Evolutionary conservation across 2,888 invertebrate species (phyloP), one percentile per base, ranked within the genome.

Genomic region (Lasioglossum villosulum): DNA sequence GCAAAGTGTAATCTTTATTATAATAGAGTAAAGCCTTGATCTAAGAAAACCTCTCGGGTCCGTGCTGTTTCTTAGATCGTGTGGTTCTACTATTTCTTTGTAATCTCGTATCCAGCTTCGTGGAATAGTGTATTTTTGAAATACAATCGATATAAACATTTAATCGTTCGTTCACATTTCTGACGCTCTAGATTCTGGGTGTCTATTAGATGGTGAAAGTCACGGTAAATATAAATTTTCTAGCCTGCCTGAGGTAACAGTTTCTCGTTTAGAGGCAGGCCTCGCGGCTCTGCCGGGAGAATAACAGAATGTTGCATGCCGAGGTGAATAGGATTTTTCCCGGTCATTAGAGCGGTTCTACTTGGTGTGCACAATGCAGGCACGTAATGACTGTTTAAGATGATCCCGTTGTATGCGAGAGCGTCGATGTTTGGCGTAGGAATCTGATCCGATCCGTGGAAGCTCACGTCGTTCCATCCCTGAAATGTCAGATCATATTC

Each of bases 401-500:
- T 97, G n/a, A 98, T 96, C 5, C 98, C 98, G 93, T 97, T 97
- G 93, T 97, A 97, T 0, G 98, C 98, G 88, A 99, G 93, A 0
- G 97, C 97, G 95, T 99, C 99, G 82, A 99, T 97, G 94, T 99
- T 98, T 1, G 98, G 98, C 0, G 98, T 99, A 52, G 97, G 96
- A 89, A 98, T 98, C 95, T 98, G 98, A 90, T 97, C 96, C 0
- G 97, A 97, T 0, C 98, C 98, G 93, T 98, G 98, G 93, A 98
- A 98, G 78, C 98, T 97, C 8, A 98, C 97, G 95, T 99, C 98
- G 94, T 98, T 98, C 97, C 98, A 98, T 16, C 99, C 99, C 98
- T 98, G 70, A 70, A 39, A 39, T n/a, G 12, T 37, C 23, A 39
- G 70, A 39, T 70, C 1, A n/a, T n/a, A 23, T 39, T n/a, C 6